Evolutionary conservation across 1,140 invertebrate species (phyloP), one percentile per base, ranked within the genome.

Genomic region (Anoplolepis gracilipes): DNA sequence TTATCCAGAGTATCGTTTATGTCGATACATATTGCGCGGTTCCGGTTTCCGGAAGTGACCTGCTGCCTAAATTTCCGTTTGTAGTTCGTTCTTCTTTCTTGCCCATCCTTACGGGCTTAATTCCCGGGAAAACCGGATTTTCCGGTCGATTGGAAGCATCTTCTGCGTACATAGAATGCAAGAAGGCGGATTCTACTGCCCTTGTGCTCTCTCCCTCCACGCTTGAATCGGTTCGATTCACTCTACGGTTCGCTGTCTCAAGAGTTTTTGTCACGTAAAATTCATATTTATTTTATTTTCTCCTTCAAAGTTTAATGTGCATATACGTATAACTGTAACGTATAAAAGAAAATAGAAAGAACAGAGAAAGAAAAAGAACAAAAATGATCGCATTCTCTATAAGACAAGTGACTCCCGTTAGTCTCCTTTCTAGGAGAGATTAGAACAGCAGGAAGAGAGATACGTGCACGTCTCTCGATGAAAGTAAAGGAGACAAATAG

Each of bases 101-200:
- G 46, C 57, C 77, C 76, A 79, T 73, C 84, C 78, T 90, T 84
- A 42, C 62, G 84, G 53, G 69, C 82, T 87, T 91, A 90, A 92
- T 92, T 92, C 88, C 82, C 87, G 75, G 85, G 89, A 90, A 91
- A 92, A 92, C 73, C 82, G 88, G 91, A 92, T 92, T 92, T 92
- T 92, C 87, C 89, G 87, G 42, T 77, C 90, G 91, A 92, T 92
- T 88, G 87, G 84, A 64, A 64, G 22, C 76, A 77, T 84, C 65
- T 81, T 85, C 82, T 79, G 57, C 85, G 88, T 72, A 86, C 57
- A 65, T 57, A 79, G 67, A 36, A 79, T 53, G 87, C 73, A 62
- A 22, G 55, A 28, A 11, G 33, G 65, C 46, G 42, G 19, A 36
- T 36, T 59, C 53, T 62, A 25, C 46, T 57, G 53, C 19, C 39